Conservation (phyloP, 2,113 vertebrate species). For the Brachypodius melanocephalos region DNA sequence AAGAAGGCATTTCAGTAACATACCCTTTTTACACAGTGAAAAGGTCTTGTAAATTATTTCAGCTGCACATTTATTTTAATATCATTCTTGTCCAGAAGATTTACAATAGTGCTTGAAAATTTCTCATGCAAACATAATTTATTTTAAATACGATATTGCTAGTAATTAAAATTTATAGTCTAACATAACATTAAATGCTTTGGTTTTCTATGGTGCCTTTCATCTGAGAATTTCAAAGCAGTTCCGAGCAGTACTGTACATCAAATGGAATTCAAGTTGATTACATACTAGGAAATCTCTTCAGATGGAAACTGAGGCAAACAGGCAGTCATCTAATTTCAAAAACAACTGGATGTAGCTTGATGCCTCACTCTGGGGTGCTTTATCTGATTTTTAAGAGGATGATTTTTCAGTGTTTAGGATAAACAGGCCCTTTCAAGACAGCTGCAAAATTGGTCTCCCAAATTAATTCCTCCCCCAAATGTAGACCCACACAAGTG, state of each 20-base stretch:
- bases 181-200: slow-evolving; percentile 11
- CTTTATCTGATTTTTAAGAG: neutral
- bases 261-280: slow-evolving; percentile 6
- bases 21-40: neutral
- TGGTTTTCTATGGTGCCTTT: slow-evolving; percentile 15
- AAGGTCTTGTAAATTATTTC: slow-evolving; percentile 15
- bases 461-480: neutral
- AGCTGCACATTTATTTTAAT: slow-evolving; percentile 35
- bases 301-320: slow-evolving; percentile 17
- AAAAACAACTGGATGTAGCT: neutral
- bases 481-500: neutral
- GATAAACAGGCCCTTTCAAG: neutral
- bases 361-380: neutral
- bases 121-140: slow-evolving; percentile 18
- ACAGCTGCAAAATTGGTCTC: neutral
- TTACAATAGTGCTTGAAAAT: slow-evolving; percentile 18
- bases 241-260: neutral
- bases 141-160: slow-evolving; percentile 29
- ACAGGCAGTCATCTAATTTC: neutral
- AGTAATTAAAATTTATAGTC: slow-evolving; percentile 40
- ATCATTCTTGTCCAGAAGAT: slow-evolving; percentile 9
- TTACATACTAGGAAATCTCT: neutral
- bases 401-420: neutral
- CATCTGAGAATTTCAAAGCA: slow-evolving; percentile 50
- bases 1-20: slow-evolving; percentile 6